These are phyloP conservation scores for Alitta virens DNA, from an alignment of 2,888 invertebrate species.

Conservation along the genomic window DNA sequence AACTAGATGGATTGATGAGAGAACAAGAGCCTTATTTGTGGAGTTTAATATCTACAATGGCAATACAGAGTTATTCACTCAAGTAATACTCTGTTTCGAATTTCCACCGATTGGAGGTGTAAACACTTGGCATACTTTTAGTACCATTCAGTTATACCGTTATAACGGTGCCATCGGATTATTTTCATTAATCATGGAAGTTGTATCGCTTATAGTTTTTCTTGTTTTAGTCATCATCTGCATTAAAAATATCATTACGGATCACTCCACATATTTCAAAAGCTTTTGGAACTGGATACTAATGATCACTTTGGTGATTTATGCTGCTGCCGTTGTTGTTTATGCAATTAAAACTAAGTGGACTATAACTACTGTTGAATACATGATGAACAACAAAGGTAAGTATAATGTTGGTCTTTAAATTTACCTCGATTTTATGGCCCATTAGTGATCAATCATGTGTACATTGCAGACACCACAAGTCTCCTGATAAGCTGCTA, in stretches of 20 bases:
- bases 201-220: not conserved
- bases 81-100: not conserved
- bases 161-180: not conserved
- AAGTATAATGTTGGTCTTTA: not conserved
- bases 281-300: not conserved
- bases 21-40: not conserved
- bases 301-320: not conserved
- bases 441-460: no score
- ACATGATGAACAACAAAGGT: constrained; percentile 1
- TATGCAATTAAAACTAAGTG: not conserved
- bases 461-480: no score
- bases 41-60: not conserved
- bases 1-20: not conserved
- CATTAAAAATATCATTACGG: not conserved
- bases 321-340: not conserved
- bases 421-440: no score
- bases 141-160: not conserved
- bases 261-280: not conserved
- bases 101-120: not conserved
- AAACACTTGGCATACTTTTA: not conserved
- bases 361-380: not conserved
- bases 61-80: not conserved
- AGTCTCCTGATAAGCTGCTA: no score
- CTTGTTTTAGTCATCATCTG: not conserved
- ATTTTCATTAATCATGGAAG: not conserved